phyloP scores from a whole-genome alignment of 2,888 invertebrate genomes.

The Junonia oenone region DNA sequence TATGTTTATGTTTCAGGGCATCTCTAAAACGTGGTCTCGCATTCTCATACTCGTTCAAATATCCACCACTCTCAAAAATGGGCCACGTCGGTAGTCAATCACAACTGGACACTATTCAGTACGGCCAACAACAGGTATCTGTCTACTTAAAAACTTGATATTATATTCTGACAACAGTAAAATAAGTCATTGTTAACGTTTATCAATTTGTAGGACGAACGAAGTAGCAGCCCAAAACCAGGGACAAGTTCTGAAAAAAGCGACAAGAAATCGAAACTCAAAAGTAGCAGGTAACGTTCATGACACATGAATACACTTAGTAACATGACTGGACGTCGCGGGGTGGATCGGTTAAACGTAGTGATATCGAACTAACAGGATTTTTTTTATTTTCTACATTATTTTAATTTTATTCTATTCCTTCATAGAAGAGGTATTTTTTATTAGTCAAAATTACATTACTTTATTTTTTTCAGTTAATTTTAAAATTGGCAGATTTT shows the following conservation, averaged over 20 bases:
- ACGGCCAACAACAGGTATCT: constrained; percentile 23
- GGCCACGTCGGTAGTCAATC: constrained; percentile 81
- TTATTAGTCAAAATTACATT: neutral
- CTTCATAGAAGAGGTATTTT: neutral
- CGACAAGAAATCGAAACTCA: constrained; percentile 46
- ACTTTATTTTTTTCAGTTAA: neutral
- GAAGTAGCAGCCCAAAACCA: constrained; percentile 27
- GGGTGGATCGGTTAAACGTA: no score
- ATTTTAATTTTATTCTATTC: neutral
- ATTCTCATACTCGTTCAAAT: constrained; percentile 86
- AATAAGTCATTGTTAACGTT: no score
- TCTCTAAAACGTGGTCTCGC: constrained; percentile 83
- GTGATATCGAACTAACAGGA: no score
- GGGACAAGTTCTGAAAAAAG: constrained; percentile 39
- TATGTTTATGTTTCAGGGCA: constrained; percentile 60
- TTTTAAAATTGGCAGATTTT: neutral
- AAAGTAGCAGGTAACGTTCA: constrained; percentile 43
- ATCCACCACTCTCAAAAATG: constrained; percentile 90
- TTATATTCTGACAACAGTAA: no score
- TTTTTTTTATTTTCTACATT: neutral
- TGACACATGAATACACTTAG: neutral
- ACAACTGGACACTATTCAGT: constrained; percentile 35
- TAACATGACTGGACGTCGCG: neutral
- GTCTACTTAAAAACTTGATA: no score
- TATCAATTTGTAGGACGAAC: constrained; percentile 23